Conservation (phyloP, 2,888 invertebrate species). For the Anthophora plumipes region DNA sequence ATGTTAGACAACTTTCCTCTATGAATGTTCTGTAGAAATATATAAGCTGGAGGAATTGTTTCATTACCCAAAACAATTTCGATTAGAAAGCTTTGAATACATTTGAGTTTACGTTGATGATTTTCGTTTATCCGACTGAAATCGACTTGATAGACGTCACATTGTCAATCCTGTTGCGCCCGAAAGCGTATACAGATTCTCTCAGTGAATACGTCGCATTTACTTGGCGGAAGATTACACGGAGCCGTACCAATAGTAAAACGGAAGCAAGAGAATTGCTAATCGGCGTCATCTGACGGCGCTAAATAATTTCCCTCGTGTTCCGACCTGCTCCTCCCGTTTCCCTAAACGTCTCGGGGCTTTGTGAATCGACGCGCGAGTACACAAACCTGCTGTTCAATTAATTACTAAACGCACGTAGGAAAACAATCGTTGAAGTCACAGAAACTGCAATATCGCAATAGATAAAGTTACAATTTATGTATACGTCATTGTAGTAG, state of each 20-base stretch:
- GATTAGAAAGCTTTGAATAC: neutral
- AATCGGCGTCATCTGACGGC: slow-evolving; percentile 51
- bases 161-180: slow-evolving; percentile 33
- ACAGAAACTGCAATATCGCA: neutral
- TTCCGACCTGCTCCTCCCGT: neutral
- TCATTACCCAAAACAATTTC: neutral
- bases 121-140: slow-evolving; percentile 33
- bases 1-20: too few relatives aligned
- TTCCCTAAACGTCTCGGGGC: slow-evolving; percentile 18
- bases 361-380: slow-evolving; percentile 26
- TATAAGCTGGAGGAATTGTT: neutral
- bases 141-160: slow-evolving; percentile 40
- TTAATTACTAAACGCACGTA: slow-evolving; percentile 30
- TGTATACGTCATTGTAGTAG: neutral
- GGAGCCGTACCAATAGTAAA: slow-evolving; percentile 21
- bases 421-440: slow-evolving; percentile 7
- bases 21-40: neutral
- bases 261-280: slow-evolving; percentile 62
- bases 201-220: slow-evolving; percentile 47
- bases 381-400: slow-evolving; percentile 24
- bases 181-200: slow-evolving; percentile 40
- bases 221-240: slow-evolving; percentile 45
- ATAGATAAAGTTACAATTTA: neutral
- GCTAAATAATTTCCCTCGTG: slow-evolving; percentile 60
- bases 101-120: slow-evolving; percentile 8